Evolutionary conservation across 2,888 invertebrate species (phyloP), one percentile per base, ranked within the genome.

Genomic region (Epirrita christyi): DNA sequence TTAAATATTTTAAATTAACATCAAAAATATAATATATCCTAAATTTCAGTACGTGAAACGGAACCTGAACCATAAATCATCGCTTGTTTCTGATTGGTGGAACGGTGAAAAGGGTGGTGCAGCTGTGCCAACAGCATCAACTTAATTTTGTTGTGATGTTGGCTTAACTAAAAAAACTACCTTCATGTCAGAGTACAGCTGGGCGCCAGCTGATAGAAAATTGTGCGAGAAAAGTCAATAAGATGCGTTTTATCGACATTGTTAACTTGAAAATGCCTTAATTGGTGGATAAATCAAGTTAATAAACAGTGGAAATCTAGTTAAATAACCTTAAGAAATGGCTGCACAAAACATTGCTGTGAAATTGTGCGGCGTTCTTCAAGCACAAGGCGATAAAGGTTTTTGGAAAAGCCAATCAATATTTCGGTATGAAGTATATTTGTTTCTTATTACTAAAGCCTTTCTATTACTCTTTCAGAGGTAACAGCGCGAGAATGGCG

Each of bases 401-500:
- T 82, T 66, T 76, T 81, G 55, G 58, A 42, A 37, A 61, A 41
- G 50, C 36, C 55, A 58, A 59, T 63, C 59, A 63, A 53, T 67
- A 55, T 62, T 60, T 50, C 45, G 50, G 59, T 47, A 44, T 43
- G 27, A 50, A 48, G 48, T 29, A 21, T 32, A 14, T 40, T 42
- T 48, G 9, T 52, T 48, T 55, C 34, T n/a, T 28, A 28, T 13
- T 15, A 27, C n/a, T 11, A 47, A 32, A 37, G n/a, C 15, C 10
- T 51, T 45, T 29, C 10, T n/a, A 38, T 51, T 32, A 29, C 29
- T 28, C 54, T 83, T 86, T 36, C 81, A 95, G 94, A 93, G 64
- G 81, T 92, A 63, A 93, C 93, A 76, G 95, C 95, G 0, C 93
- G 94, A 66, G 96, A 96, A 90, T 96, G 96, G 96, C 94, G 96